Conservation (phyloP, 2,888 invertebrate species). For the Synanthedon myopaeformis region DNA sequence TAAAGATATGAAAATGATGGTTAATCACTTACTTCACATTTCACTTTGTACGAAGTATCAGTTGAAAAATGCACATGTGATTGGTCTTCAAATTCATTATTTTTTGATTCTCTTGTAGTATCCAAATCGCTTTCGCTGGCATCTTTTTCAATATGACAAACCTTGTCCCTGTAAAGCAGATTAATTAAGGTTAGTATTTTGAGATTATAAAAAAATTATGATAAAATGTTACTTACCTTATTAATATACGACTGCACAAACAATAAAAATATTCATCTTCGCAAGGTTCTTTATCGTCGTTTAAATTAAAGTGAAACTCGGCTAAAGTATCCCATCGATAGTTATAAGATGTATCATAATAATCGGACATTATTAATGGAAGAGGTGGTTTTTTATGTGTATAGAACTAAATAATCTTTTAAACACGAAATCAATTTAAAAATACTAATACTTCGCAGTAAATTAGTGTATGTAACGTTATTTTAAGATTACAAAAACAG, state of each 20-base stretch:
- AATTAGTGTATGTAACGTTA: no score
- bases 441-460: no score
- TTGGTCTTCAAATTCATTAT: conserved; percentile 50
- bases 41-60: conserved; percentile 57
- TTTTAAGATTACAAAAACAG: no score
- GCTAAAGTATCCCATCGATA: conserved; percentile 77
- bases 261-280: conserved; percentile 72
- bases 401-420: no score
- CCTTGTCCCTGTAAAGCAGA: conserved; percentile 35
- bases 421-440: no score
- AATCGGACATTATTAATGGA: conserved; percentile 47
- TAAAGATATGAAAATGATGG: no score
- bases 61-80: conserved; percentile 64
- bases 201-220: not conserved
- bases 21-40: conserved; percentile 45
- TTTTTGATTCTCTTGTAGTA: conserved; percentile 31
- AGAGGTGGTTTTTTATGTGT: not conserved
- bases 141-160: conserved; percentile 43
- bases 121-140: conserved; percentile 56
- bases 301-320: conserved; percentile 67
- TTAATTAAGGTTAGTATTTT: not conserved
- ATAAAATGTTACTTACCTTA: conserved; percentile 64
- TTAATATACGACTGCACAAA: conserved; percentile 77
- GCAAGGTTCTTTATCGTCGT: conserved; percentile 34
- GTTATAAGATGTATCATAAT: conserved; percentile 36